A percentile compares a stretch with the other conserved stretches of the same genome.
phyloP scores from a whole-genome alignment of 2,888 invertebrate genomes.

The Opisthograptis luteolata region DNA sequence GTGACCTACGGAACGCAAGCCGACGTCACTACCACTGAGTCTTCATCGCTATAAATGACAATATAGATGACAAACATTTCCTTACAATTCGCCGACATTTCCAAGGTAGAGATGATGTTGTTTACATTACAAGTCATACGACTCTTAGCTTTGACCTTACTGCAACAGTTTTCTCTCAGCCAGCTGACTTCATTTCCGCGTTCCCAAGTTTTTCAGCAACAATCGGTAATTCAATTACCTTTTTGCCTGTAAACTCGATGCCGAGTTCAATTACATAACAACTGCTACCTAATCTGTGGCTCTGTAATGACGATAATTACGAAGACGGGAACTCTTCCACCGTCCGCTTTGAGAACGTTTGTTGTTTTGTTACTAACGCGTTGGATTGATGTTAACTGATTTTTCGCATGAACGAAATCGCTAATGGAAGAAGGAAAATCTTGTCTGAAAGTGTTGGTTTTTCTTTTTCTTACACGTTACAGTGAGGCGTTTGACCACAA shows the following conservation, averaged over 20 bases:
- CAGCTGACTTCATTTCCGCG: constrained; percentile 26
- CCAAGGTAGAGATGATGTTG: not conserved
- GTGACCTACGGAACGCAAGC: too few relatives aligned
- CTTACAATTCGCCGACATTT: not conserved
- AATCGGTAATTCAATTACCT: constrained; percentile 30
- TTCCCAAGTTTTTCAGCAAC: constrained; percentile 25
- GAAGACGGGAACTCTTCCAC: constrained; percentile 29
- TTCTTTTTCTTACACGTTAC: too few relatives aligned
- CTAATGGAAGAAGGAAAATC: constrained; percentile 12
- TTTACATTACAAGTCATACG: too few relatives aligned
- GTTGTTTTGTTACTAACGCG: constrained; percentile 7
- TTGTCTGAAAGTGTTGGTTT: too few relatives aligned
- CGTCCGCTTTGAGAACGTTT: constrained; percentile 10
- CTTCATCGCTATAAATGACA: too few relatives aligned
- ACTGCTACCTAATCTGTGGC: constrained; percentile 4
- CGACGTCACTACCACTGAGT: too few relatives aligned
- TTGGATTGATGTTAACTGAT: constrained; percentile 18
- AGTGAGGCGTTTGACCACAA: too few relatives aligned
- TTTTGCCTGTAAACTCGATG: constrained; percentile 29
- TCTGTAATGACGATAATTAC: constrained; percentile 26
- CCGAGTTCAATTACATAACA: constrained; percentile 12
- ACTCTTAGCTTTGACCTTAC: not conserved
- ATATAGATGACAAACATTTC: not conserved
- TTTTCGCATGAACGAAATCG: constrained; percentile 7
- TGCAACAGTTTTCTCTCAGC: constrained; percentile 1